phyloP scores from a whole-genome alignment of 2,888 invertebrate species.

The Drosophila ustulata region DNA sequence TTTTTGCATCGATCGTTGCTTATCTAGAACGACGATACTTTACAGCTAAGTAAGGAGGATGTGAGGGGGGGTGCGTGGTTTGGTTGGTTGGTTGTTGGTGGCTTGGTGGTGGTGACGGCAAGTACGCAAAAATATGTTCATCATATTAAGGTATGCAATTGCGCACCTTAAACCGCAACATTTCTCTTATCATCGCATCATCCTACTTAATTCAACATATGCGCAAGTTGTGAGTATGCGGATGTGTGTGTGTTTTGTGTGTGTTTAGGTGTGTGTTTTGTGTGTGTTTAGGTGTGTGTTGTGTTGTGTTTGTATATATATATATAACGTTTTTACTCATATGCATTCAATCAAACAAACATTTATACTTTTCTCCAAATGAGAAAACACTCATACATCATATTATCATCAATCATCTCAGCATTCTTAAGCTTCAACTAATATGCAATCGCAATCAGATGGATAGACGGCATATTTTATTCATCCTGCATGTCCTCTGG shows the following conservation, averaged over 20 bases:
- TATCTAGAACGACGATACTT: constrained; percentile 62
- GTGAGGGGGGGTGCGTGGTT: constrained; percentile 31
- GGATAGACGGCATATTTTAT: constrained; percentile 69
- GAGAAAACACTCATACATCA: constrained; percentile 77
- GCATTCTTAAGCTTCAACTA: constrained; percentile 69
- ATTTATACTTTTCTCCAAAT: constrained; percentile 68
- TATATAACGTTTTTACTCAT: constrained; percentile 79
- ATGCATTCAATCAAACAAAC: constrained; percentile 79
- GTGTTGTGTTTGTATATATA: constrained; percentile 67
- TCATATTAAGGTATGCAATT: constrained; percentile 76
- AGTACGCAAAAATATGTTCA: constrained; percentile 74
- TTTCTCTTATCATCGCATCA: constrained; percentile 20
- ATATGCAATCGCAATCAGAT: constrained; percentile 37
- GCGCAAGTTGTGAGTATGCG: constrained; percentile 47
- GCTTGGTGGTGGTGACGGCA: constrained; percentile 41
- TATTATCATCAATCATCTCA: constrained; percentile 59
- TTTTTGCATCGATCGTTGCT: constrained; percentile 51
- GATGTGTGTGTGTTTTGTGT: constrained; percentile 36
- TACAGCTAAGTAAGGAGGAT: constrained; percentile 61
- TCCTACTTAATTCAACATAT: constrained; percentile 60
- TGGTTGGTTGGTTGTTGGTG: constrained; percentile 24
- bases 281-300: constrained; percentile 20
- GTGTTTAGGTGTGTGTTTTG: constrained; percentile 28
- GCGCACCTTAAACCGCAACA: constrained; percentile 49
- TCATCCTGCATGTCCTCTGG: constrained; percentile 98